phyloP scores from a whole-genome alignment of 1,140 invertebrate genomes.

The Platyscapa corneri region DNA sequence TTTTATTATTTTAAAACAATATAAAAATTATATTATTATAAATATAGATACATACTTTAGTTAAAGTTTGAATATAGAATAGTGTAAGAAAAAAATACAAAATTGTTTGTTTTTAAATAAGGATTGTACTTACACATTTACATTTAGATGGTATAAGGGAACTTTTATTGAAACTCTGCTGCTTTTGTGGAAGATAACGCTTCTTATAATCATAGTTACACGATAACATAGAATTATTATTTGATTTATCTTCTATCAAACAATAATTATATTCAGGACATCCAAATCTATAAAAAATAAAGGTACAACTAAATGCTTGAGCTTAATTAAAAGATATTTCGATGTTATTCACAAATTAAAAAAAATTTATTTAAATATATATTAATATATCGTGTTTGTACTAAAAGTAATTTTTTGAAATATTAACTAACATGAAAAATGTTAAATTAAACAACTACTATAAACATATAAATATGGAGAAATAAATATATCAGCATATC shows the following conservation, averaged over 20 bases:
- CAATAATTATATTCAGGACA: slow-evolving; percentile 53
- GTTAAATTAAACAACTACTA: too few species aligned
- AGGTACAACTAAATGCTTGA: background rate
- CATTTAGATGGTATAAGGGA: slow-evolving; percentile 37
- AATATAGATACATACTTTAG: too few species aligned
- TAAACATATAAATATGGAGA: too few species aligned
- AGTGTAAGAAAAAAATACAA: background rate
- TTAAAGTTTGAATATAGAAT: background rate
- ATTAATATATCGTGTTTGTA: background rate
- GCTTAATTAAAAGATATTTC: too few species aligned
- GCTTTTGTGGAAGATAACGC: slow-evolving; percentile 49
- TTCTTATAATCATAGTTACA: slow-evolving; percentile 57
- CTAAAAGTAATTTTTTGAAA: background rate
- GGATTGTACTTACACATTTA: slow-evolving; percentile 39
- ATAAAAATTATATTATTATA: background rate
- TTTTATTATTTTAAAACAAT: background rate
- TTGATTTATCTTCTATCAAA: slow-evolving; percentile 59
- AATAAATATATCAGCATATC: too few species aligned
- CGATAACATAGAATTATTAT: slow-evolving; percentile 31
- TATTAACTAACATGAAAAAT: background rate
- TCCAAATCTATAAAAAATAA: slow-evolving; percentile 55
- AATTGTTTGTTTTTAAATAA: too few species aligned
- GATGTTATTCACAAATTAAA: too few species aligned
- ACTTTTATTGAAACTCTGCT: slow-evolving; percentile 49
- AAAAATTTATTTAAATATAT: too few species aligned